These are phyloP conservation scores for Eutrigla gurnardus DNA, from an alignment of 2,797 vertebrate species.

Conservation along the genomic window DNA sequence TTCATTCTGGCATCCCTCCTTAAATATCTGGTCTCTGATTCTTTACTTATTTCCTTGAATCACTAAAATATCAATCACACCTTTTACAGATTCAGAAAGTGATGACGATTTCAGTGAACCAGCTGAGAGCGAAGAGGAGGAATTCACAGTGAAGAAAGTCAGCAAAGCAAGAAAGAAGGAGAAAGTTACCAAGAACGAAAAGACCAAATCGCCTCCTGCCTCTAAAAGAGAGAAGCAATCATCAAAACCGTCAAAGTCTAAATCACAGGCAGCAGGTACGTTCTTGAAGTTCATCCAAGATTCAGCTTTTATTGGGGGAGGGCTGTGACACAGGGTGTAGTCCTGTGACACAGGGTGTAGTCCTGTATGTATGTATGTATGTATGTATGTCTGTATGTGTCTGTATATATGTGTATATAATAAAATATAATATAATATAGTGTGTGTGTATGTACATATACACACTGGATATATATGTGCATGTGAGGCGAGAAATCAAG, in stretches of 20 bases:
- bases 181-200: slow-evolving; percentile 75
- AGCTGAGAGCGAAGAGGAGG: slow-evolving; percentile 84
- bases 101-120: slow-evolving; percentile 84
- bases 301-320: background rate
- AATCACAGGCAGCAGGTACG: slow-evolving; percentile 75
- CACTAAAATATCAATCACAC: background rate
- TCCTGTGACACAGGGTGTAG: background rate
- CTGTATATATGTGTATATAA: too few relatives aligned
- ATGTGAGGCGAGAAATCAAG: too few relatives aligned
- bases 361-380: too few relatives aligned
- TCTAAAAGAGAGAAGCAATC: slow-evolving; percentile 76
- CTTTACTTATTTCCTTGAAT: background rate
- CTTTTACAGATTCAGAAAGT: slow-evolving; percentile 78
- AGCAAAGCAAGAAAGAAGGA: slow-evolving; percentile 80
- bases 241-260: slow-evolving; percentile 66
- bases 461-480: too few relatives aligned
- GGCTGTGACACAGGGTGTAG: background rate
- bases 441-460: too few relatives aligned
- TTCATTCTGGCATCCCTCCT: too few relatives aligned
- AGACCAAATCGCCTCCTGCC: slow-evolving; percentile 51
- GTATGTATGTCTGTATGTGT: too few relatives aligned
- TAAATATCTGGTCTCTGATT: background rate
- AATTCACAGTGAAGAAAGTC: slow-evolving; percentile 82
- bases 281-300: background rate
- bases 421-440: too few relatives aligned